Base-by-base conservation (phyloP, 2,797 vertebrate genomes). In the Pipistrellus pygmaeus region DNA sequence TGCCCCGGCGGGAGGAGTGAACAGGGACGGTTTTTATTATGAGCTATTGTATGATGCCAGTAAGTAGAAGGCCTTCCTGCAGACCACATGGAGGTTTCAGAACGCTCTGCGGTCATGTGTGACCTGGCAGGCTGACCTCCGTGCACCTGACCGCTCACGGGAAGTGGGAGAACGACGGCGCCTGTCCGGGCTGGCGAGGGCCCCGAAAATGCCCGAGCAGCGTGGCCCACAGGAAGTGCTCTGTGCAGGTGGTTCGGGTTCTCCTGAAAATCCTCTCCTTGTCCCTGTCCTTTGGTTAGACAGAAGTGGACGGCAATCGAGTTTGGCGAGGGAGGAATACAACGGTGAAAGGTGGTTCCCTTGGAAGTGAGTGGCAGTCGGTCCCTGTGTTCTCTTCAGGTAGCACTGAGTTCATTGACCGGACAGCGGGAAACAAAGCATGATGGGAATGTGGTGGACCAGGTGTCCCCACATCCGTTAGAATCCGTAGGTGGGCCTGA, bases 141-240 rank as follows among this genome's bases (percentile, higher is more conserved):
- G n/a, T 21, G 4, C 44, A 14, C 38, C 73, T 3, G 5, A 2
- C 8, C 68, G 35, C 27, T 44, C 30, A 2, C 23, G 2, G 20
- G 38, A 78, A 30, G 17, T 18, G 5, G 23, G 44, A 55, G 38
- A 64, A 20, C 0, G 57, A 30, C n/a, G 14, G 35, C 14, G 15
- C 8, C 9, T 23, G 23, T 46, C 81, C 3, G 84, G 48, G 46
- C 14, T 21, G 46, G 4, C 0, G 0, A 62, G 30, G 30, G 5
- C 53, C 10, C 0, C 15, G 75, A 41, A 46, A 75, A 5, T 35
- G 60, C 27, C 8, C 0, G 0, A 92, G 46, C 18, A 0, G 0
- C 6, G 10, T 0, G 30, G n/a, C 66, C 78, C 72, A 14, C 3
- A 15, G 35, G 14, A 81, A 32, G 44, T 32, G 6, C 14, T 30